These are phyloP conservation scores for Diorhabda sublineata DNA, from an alignment of 1,140 invertebrate species.

Conservation along the genomic window DNA sequence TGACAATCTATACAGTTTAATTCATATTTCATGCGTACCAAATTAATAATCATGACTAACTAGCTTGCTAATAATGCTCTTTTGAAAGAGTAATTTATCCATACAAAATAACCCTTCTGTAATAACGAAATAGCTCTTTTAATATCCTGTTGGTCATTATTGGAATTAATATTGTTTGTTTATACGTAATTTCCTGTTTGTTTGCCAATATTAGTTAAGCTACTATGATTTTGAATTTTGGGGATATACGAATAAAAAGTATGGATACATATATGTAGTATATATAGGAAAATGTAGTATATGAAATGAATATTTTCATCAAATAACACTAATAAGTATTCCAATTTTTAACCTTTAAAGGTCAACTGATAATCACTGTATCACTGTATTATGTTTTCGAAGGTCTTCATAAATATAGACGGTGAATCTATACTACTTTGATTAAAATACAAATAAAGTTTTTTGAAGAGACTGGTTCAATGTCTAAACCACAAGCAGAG, in stretches of 20 bases:
- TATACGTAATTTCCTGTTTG: constrained; percentile 20
- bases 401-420: too few species aligned
- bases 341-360: too few species aligned
- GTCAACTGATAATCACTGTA: too few species aligned
- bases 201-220: constrained; percentile 15
- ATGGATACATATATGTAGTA: neutral
- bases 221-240: constrained; percentile 16
- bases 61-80: neutral
- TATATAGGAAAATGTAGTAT: too few species aligned
- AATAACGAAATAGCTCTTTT: constrained; percentile 7
- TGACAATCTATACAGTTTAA: too few species aligned
- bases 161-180: constrained; percentile 24
- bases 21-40: neutral
- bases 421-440: too few species aligned
- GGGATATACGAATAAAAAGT: neutral
- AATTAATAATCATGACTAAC: constrained; percentile 4
- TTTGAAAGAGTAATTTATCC: neutral
- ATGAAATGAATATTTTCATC: too few species aligned
- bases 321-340: too few species aligned
- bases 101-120: constrained; percentile 1
- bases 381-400: too few species aligned
- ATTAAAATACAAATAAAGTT: too few species aligned
- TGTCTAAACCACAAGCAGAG: too few species aligned
- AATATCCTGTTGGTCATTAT: constrained; percentile 13
- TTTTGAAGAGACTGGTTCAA: too few species aligned